Evolutionary conservation across 2,888 invertebrate genomes (phyloP), one percentile per base, ranked within the genome.

Genomic region (Scaptomyza flava): DNA sequence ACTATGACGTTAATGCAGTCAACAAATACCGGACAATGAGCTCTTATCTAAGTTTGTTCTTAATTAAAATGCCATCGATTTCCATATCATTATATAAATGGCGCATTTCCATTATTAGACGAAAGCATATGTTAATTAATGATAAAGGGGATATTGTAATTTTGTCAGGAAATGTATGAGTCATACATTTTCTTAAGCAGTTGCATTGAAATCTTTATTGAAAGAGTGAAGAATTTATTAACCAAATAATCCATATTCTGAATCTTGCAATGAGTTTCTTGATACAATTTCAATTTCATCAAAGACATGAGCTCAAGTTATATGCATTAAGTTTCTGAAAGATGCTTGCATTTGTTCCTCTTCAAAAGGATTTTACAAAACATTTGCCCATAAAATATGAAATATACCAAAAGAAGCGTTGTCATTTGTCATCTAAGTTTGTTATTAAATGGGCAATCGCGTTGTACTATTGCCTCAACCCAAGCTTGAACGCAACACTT

Each of bases 391-490:
- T 23, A 23, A 4, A 23, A 23, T 4, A 23, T 23, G 3, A 23
- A 23, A 23, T 23, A 23, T 23, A 23, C 23, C 23, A 23, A 23
- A 23, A 4, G 23, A 1, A 4, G 23, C 23, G 23, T 23, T 27
- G 27, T 27, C 27, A 27, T 27, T 27, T 5, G 4, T 27, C 27
- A 27, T 27, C 27, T 71, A 77, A 83, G 81, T 78, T 62, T 20
- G 60, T 67, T 68, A 83, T 81, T 81, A 59, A 66, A 68, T 67
- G 68, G 51, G 58, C 77, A 77, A 75, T 81, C 71, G 77, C 60
- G 60, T 27, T 27, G 27, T 27, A 27, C 6, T 27, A 27, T 6
- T 27, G 27, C 27, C 27, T 27, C 27, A 27, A 27, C 5, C 69
- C 61, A 50, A 4, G 4, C 27, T 27, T 27, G 6, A 62, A 41